These are phyloP conservation scores for Trachemys scripta DNA, from an alignment of 2,113 vertebrate genomes.

Conservation along the genomic window DNA sequence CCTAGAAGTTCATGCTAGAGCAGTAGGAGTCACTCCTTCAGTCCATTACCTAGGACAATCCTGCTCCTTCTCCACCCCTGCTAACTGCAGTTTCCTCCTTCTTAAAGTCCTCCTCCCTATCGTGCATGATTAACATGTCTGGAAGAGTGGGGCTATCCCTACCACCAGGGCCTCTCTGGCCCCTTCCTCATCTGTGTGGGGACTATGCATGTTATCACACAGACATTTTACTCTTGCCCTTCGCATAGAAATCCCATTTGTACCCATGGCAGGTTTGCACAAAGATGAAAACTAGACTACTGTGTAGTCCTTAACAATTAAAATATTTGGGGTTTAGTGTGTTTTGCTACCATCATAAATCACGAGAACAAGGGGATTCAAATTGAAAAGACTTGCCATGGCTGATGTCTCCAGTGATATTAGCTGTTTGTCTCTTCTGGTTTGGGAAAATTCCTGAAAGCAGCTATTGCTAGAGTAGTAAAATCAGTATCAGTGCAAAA, in stretches of 20 bases:
- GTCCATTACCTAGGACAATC: not conserved
- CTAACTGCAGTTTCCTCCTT: not conserved
- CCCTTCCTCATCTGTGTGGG: not conserved
- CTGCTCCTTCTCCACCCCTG: not conserved
- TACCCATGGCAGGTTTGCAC: not conserved
- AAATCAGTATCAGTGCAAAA: slow-evolving; percentile 8
- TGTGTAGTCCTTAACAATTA: not conserved
- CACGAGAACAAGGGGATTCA: not conserved
- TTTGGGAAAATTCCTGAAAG: not conserved
- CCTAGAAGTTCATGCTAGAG: not conserved
- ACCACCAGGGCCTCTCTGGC: not conserved
- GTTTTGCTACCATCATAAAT: not conserved
- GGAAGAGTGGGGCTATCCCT: not conserved
- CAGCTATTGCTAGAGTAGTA: not conserved
- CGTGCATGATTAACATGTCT: not conserved
- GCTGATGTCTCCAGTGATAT: not conserved
- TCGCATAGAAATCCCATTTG: not conserved
- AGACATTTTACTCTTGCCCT: not conserved
- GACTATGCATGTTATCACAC: not conserved
- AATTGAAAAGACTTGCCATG: not conserved
- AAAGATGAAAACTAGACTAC: not conserved
- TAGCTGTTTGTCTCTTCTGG: not conserved
- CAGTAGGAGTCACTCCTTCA: not conserved
- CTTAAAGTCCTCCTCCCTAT: not conserved
- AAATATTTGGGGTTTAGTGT: not conserved